These are phyloP conservation scores for Cryptocheilus praepositus DNA, from an alignment of 2,888 invertebrate species.

Conservation along the genomic window DNA sequence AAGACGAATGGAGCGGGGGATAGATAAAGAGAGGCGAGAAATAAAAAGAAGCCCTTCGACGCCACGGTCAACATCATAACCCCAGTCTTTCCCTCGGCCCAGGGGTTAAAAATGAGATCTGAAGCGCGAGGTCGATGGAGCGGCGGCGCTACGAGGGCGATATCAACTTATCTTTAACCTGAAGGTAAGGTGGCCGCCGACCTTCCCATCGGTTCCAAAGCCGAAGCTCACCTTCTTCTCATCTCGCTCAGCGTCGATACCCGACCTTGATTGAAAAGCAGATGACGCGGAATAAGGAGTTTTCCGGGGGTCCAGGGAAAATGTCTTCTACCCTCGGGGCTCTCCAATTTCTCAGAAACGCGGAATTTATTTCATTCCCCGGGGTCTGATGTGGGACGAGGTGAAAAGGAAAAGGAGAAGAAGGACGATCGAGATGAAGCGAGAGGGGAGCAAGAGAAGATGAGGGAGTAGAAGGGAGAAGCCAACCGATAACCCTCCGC, in stretches of 20 bases:
- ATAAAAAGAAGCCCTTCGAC: slow-evolving; percentile 7
- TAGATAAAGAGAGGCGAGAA: not conserved
- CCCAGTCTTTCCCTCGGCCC: slow-evolving; percentile 14
- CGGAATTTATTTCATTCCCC: slow-evolving; percentile 64
- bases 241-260: slow-evolving; percentile 51
- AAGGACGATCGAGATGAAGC: slow-evolving; percentile 3
- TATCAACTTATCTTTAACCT: slow-evolving; percentile 52
- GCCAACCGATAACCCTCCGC: slow-evolving; percentile 38
- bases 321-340: slow-evolving; percentile 58
- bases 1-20: not conserved
- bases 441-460: not conserved
- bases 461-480: not conserved
- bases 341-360: slow-evolving; percentile 62
- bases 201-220: slow-evolving; percentile 30
- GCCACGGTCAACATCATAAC: slow-evolving; percentile 29
- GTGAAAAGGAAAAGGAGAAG: slow-evolving; percentile 33
- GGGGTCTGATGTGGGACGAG: slow-evolving; percentile 40
- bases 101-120: slow-evolving; percentile 37
- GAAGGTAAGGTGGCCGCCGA: slow-evolving; percentile 43
- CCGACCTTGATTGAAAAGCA: slow-evolving; percentile 66
- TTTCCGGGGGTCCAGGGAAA: slow-evolving; percentile 57
- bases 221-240: slow-evolving; percentile 47
- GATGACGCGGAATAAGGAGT: slow-evolving; percentile 64
- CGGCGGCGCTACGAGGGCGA: slow-evolving; percentile 38
- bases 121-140: slow-evolving; percentile 42